A percentile compares a stretch with the other conserved stretches of the same genome.
phyloP scores from a whole-genome alignment of 2,113 vertebrate genomes.

The Canis aureus region DNA sequence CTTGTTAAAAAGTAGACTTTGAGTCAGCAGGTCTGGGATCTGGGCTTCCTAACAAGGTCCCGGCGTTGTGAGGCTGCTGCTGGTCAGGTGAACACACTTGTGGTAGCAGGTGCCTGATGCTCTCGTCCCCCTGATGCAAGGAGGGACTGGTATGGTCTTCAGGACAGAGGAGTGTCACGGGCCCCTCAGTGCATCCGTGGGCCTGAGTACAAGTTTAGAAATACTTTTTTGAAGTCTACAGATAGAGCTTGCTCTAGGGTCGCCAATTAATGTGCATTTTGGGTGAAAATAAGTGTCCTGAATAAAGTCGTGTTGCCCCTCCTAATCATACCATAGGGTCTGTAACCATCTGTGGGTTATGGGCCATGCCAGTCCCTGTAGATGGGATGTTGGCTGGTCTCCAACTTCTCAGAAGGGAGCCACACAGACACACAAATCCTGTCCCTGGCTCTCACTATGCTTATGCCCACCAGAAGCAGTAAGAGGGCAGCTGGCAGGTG shows the following conservation, averaged over 20 bases:
- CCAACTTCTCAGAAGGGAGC: neutral
- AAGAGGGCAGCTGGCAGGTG: neutral
- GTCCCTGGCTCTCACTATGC: neutral
- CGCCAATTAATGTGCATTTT: too few species aligned
- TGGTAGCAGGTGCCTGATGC: neutral
- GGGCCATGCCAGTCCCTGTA: neutral
- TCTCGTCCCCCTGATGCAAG: neutral
- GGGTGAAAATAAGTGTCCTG: neutral
- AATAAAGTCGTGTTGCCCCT: neutral
- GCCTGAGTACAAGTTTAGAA: neutral
- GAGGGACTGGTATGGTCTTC: neutral
- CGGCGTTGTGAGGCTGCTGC: neutral
- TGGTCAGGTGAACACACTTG: fast-evolving
- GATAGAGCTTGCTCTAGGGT: neutral
- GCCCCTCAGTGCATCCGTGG: fast-evolving
- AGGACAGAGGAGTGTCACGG: neutral
- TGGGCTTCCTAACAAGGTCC: neutral
- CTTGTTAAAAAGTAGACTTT: neutral
- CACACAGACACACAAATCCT: neutral
- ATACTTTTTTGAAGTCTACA: neutral
- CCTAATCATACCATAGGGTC: neutral
- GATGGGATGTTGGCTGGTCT: neutral
- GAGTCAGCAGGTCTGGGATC: neutral
- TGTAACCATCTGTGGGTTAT: neutral
- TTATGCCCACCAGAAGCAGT: neutral